Evolutionary conservation across 2,888 invertebrate species (phyloP).

Genomic region (Orthosia incerta): DNA sequence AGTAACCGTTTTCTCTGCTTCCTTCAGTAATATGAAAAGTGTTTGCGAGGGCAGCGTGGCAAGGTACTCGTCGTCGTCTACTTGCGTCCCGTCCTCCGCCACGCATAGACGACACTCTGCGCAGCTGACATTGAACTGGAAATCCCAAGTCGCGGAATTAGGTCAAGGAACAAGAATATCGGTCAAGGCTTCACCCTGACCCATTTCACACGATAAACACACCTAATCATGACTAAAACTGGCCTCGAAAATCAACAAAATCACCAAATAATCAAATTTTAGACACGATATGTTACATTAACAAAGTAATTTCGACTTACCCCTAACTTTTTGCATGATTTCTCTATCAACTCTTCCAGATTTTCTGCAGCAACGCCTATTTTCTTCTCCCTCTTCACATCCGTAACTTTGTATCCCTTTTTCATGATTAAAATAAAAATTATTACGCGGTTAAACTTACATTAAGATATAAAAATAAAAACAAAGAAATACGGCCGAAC

Average conservation of each 20-base stretch:
- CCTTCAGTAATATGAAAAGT: conserved; percentile 91
- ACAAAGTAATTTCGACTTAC: conserved; percentile 81
- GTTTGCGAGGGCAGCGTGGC: conserved; percentile 94
- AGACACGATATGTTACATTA: conserved; percentile 15
- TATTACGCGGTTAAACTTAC: conserved; percentile 34
- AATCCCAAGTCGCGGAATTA: conserved; percentile 74
- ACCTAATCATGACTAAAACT: conserved; percentile 68
- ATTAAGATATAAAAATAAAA: conserved; percentile 62
- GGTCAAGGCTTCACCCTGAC: conserved; percentile 84
- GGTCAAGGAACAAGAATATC: conserved; percentile 79
- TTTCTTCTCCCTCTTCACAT: conserved; percentile 92
- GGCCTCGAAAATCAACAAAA: conserved; percentile 29
- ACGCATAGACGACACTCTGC: conserved; percentile 89
- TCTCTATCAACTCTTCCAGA: conserved; percentile 92
- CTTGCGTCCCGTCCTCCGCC: conserved; percentile 93
- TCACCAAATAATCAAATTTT: background rate
- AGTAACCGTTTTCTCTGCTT: conserved; percentile 91
- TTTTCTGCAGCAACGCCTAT: conserved; percentile 93
- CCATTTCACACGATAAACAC: conserved; percentile 72
- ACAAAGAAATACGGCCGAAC: conserved; percentile 68
- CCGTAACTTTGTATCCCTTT: conserved; percentile 94
- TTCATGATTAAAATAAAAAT: conserved; percentile 81
- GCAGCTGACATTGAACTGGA: conserved; percentile 87
- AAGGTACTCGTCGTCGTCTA: conserved; percentile 95
- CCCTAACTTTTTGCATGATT: conserved; percentile 93